A percentile compares a stretch with the other conserved stretches of the same genome.
phyloP scores from a whole-genome alignment of 2,113 vertebrate genomes.

The Ammodytes marinus region DNA sequence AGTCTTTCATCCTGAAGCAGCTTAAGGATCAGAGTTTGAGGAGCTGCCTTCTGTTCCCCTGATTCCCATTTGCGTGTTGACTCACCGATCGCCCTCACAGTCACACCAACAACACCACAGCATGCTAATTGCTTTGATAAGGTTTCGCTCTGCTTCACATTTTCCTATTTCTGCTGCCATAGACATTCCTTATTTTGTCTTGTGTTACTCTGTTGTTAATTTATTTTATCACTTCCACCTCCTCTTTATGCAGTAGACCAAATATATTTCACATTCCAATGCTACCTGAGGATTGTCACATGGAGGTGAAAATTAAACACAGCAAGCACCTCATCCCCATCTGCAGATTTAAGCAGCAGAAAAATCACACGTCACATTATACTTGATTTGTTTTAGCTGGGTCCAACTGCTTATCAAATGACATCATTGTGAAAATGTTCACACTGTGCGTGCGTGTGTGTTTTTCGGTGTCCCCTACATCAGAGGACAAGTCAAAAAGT shows the following conservation, averaged over 20 bases:
- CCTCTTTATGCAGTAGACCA: background rate
- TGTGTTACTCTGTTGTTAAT: background rate
- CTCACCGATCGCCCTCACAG: conserved; percentile 29
- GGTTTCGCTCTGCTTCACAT: background rate
- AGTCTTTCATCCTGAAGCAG: conserved; percentile 53
- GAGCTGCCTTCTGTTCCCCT: conserved; percentile 40
- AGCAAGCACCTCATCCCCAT: conserved; percentile 54
- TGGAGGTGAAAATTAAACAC: conserved; percentile 83
- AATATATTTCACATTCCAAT: conserved; percentile 48
- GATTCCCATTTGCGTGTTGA: conserved; percentile 44
- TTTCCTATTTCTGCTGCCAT: background rate
- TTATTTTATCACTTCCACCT: background rate
- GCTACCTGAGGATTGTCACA: conserved; percentile 66
- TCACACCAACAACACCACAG: conserved; percentile 27
- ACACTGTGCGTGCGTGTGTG: conserved; percentile 35
- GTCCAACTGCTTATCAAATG: conserved; percentile 59
- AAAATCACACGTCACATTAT: conserved; percentile 39
- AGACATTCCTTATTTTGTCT: background rate
- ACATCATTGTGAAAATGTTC: conserved; percentile 53
- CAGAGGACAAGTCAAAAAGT: conserved; percentile 53
- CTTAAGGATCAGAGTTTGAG: conserved; percentile 47
- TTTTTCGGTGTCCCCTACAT: conserved; percentile 39
- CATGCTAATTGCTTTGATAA: conserved; percentile 45
- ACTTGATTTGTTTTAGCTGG: conserved; percentile 37
- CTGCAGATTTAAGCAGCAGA: conserved; percentile 33